Percentiles rank a stretch among this genome's conserved stretches.
Conservation (phyloP, 2,797 vertebrate species). For the Mus spretus region DNA sequence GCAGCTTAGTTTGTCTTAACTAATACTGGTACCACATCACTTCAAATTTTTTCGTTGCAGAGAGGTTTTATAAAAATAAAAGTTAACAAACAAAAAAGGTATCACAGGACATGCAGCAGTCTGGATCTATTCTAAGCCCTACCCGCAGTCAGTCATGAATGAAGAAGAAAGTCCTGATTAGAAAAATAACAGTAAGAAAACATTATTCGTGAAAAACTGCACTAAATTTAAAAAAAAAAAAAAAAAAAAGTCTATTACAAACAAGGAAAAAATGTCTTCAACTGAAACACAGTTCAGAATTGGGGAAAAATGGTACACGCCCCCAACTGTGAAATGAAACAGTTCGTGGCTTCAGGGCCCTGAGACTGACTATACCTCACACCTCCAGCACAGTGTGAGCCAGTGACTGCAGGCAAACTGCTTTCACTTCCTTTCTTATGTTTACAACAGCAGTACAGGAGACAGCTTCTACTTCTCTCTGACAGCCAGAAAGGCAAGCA, state of each 20-base stretch:
- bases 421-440: not conserved
- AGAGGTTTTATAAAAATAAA: not conserved
- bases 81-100: not conserved
- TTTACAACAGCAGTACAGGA: not conserved
- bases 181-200: not conserved
- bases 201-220: not conserved
- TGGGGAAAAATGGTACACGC: not conserved
- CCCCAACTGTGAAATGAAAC: constrained; percentile 32
- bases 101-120: not conserved
- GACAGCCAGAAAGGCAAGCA: not conserved
- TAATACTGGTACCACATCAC: not conserved
- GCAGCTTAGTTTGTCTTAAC: not conserved
- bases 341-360: not conserved
- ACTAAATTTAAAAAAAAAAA: not conserved
- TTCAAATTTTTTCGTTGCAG: not conserved
- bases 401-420: constrained; percentile 12
- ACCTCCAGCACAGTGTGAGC: constrained; percentile 36
- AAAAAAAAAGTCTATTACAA: not conserved
- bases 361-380: not conserved
- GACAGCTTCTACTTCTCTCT: constrained; percentile 5
- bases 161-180: not conserved
- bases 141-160: not conserved
- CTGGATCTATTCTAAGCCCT: not conserved
- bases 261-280: not conserved
- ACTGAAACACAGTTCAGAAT: not conserved